Evolutionary conservation across 2,113 vertebrate species (phyloP).

Genomic region (Bufo bufo): DNA sequence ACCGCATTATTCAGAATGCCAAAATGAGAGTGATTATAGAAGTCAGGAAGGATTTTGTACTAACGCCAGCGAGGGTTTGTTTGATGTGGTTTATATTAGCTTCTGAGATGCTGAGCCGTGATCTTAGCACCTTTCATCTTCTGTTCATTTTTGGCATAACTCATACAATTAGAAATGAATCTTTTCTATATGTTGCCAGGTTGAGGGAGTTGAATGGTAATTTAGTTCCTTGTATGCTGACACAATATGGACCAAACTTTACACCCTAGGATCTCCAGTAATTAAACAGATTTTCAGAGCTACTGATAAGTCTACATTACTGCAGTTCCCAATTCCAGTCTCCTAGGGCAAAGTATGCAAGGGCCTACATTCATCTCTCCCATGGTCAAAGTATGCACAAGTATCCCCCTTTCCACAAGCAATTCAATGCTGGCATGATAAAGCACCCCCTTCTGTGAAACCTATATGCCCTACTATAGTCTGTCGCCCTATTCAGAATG

Average conservation of each 20-base stretch:
- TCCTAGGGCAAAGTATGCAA: too few species aligned
- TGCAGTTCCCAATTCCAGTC: too few species aligned
- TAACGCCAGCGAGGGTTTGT: conserved; percentile 61
- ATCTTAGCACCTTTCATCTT: conserved; percentile 61
- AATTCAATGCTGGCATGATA: too few species aligned
- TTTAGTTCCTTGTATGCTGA: conserved; percentile 32
- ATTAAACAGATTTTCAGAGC: too few species aligned
- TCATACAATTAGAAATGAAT: conserved; percentile 61
- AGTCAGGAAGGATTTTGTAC: conserved; percentile 60
- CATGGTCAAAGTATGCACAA: too few species aligned
- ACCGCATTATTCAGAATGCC: background rate
- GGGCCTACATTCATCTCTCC: too few species aligned
- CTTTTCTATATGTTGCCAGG: conserved; percentile 47
- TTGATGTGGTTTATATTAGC: conserved; percentile 60
- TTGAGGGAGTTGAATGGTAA: conserved; percentile 42
- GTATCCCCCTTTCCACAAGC: too few species aligned
- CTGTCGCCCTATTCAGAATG: too few species aligned
- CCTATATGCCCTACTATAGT: too few species aligned
- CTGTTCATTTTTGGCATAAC: conserved; percentile 51
- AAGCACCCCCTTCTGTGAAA: too few species aligned
- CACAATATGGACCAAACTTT: background rate
- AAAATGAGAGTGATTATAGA: conserved; percentile 58
- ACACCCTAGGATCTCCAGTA: too few species aligned
- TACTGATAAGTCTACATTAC: too few species aligned
- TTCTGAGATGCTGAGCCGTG: conserved; percentile 57